phyloP scores from a whole-genome alignment of 2,113 vertebrate genomes.

The Galbula dea region DNA sequence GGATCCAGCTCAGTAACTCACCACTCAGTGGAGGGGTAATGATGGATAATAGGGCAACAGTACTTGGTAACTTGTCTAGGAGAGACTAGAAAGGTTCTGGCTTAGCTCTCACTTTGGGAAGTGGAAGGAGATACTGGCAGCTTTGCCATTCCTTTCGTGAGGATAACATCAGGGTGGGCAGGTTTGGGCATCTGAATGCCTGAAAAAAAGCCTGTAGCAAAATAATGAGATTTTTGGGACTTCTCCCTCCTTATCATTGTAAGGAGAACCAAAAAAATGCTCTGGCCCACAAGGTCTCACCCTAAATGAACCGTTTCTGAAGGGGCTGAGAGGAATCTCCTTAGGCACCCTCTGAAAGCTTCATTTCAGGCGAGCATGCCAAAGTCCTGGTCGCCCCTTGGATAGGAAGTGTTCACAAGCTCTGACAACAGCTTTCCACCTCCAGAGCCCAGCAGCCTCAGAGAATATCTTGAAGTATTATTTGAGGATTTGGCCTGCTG shows the following conservation, averaged over 20 bases:
- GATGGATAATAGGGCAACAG: conserved; percentile 14
- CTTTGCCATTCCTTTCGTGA: neutral
- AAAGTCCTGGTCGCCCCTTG: neutral
- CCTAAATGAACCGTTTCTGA: neutral
- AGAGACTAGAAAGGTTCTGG: neutral
- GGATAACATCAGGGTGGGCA: neutral
- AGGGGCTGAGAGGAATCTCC: neutral
- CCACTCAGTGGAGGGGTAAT: neutral
- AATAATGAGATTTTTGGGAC: neutral
- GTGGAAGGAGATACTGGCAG: neutral
- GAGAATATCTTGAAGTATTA: conserved; percentile 1
- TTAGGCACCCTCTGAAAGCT: neutral
- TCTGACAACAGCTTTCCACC: neutral
- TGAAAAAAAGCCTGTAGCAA: neutral
- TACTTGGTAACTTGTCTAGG: neutral
- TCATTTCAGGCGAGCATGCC: neutral
- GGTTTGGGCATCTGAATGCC: neutral
- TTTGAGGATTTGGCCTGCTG: conserved; percentile 31
- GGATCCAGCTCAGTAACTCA: neutral
- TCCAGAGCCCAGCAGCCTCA: neutral
- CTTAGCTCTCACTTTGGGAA: neutral
- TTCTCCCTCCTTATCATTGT: neutral
- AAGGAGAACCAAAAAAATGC: neutral
- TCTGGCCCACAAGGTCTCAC: neutral
- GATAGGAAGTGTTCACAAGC: neutral